Evolutionary conservation across 2,113 vertebrate species (phyloP).

Genomic region (Cavia aperea): DNA sequence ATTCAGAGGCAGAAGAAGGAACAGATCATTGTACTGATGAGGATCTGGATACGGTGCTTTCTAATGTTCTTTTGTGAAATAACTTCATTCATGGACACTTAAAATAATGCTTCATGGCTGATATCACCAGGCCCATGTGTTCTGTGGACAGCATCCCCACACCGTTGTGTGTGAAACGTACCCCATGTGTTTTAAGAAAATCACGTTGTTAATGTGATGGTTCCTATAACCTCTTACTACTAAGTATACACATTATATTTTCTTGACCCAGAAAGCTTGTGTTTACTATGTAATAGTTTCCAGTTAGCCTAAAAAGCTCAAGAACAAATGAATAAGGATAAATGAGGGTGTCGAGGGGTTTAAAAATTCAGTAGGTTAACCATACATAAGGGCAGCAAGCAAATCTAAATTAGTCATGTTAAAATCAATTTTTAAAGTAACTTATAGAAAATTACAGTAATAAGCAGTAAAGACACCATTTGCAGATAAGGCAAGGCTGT

Average conservation of each 20-base stretch:
- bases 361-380: conserved; percentile 32
- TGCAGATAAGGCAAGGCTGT: neutral
- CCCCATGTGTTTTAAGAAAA: neutral
- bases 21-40: neutral
- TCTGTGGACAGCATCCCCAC: neutral
- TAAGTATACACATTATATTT: neutral
- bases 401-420: conserved; percentile 23
- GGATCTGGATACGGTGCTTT: conserved; percentile 19
- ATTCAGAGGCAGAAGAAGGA: conserved; percentile 54
- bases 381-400: neutral
- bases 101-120: neutral
- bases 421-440: conserved; percentile 41
- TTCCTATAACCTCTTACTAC: neutral
- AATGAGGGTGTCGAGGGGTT: neutral
- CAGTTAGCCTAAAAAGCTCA: conserved; percentile 2
- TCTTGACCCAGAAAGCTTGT: neutral
- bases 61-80: conserved; percentile 8
- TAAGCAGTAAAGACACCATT: neutral
- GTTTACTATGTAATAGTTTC: neutral
- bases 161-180: neutral
- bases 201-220: neutral
- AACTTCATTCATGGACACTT: neutral
- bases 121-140: neutral
- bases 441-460: neutral
- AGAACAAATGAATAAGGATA: neutral